Evolutionary conservation across 1,140 invertebrate species (phyloP).

Genomic region (Asbolus verrucosus): DNA sequence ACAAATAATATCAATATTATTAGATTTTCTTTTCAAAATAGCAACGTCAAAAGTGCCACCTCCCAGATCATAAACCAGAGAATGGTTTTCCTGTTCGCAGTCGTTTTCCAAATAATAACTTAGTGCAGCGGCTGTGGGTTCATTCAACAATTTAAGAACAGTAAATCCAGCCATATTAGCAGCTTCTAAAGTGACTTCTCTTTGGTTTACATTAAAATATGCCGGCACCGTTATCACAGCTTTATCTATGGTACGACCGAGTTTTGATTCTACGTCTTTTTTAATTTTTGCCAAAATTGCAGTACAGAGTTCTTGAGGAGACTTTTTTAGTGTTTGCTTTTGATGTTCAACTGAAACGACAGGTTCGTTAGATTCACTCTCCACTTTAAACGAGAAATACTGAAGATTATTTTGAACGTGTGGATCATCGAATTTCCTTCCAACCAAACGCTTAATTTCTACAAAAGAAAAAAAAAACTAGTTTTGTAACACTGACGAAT

Average conservation of each 20-base stretch:
- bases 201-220: constrained; percentile 76
- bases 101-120: constrained; percentile 66
- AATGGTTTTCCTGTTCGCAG: constrained; percentile 66
- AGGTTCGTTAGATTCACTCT: neutral
- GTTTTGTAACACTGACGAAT: neutral
- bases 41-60: constrained; percentile 86
- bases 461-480: neutral
- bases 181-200: constrained; percentile 72
- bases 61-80: constrained; percentile 72
- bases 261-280: neutral
- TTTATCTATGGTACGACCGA: neutral
- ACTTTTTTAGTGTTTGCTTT: constrained; percentile 1
- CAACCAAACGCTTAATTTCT: constrained; percentile 27
- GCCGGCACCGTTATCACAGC: constrained; percentile 76
- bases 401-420: constrained; percentile 6
- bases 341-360: neutral
- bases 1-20: constrained; percentile 75
- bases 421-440: constrained; percentile 9
- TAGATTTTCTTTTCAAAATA: constrained; percentile 80
- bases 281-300: constrained; percentile 6
- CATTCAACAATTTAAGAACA: constrained; percentile 73
- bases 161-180: constrained; percentile 74
- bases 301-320: constrained; percentile 3
- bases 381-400: constrained; percentile 16
- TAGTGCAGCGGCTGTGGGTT: constrained; percentile 77